Evolutionary conservation across 2,888 invertebrate genomes (phyloP).

Genomic region (Eucera pruinosa): DNA sequence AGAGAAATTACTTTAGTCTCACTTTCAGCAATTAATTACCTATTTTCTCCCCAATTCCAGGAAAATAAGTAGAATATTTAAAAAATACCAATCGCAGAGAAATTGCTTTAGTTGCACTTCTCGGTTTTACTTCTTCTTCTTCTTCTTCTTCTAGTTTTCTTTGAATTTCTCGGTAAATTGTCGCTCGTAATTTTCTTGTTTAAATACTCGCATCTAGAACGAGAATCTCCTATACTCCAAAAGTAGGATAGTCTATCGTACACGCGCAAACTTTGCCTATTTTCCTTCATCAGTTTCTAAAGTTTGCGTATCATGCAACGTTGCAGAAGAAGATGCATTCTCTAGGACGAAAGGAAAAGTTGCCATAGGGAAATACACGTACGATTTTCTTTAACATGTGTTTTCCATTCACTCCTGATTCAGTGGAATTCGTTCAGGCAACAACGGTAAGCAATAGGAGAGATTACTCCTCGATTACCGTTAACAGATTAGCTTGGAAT

Average conservation of each 20-base stretch:
- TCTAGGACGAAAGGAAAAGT: constrained; percentile 23
- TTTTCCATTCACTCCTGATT: not conserved
- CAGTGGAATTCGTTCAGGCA: not conserved
- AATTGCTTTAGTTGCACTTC: no score
- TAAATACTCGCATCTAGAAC: not conserved
- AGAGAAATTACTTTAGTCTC: no score
- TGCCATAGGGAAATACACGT: not conserved
- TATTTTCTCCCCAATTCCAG: no score
- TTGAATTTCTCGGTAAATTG: not conserved
- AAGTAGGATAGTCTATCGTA: constrained; percentile 2
- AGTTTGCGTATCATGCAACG: not conserved
- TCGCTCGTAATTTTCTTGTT: not conserved
- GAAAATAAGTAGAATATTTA: no score
- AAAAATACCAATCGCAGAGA: no score
- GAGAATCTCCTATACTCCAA: not conserved
- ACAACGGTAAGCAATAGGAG: constrained; percentile 2
- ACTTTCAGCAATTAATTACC: no score
- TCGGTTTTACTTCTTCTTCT: no score
- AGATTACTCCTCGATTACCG: constrained; percentile 29
- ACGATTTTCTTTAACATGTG: not conserved
- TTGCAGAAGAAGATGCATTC: not conserved
- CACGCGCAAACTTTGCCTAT: no score
- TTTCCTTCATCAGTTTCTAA: not conserved
- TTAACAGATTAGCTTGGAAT: constrained; percentile 36
- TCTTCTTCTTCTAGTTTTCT: not conserved